Conservation (phyloP, 2,113 vertebrate species). For the Platycercus adscitus region DNA sequence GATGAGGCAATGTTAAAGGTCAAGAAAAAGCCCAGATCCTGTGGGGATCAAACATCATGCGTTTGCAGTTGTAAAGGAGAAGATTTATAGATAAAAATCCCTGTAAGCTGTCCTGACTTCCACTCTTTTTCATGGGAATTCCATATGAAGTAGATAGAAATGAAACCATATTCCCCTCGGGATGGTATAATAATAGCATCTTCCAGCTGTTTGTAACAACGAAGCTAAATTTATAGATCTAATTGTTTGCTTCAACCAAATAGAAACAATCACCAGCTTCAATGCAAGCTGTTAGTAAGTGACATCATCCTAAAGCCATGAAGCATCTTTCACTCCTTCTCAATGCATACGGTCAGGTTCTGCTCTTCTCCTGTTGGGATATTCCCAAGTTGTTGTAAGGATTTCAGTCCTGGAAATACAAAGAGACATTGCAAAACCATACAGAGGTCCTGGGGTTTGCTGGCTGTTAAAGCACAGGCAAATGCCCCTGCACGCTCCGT, state of each 20-base stretch:
- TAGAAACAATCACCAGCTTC: background rate
- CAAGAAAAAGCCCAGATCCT: background rate
- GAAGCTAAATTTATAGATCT: background rate
- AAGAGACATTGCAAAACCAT: background rate
- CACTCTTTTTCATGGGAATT: background rate
- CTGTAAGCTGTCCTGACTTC: background rate
- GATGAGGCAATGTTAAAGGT: background rate
- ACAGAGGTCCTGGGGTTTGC: background rate
- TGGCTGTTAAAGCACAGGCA: background rate
- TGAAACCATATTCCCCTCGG: background rate
- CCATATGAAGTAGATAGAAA: background rate
- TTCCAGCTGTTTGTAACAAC: background rate
- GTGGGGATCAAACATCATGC: background rate
- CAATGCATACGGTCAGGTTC: rapidly evolving
- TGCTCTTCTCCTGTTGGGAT: background rate
- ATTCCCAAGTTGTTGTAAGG: background rate
- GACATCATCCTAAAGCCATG: background rate
- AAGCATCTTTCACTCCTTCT: background rate
- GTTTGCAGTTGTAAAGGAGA: background rate
- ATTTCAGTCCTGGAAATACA: background rate
- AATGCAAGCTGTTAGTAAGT: background rate
- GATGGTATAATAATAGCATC: background rate
- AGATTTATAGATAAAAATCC: background rate
- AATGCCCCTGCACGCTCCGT: too few species aligned
- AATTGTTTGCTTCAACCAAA: background rate